Percentiles rank a stretch among this genome's conserved stretches.
These are phyloP conservation scores for Ophiodon elongatus DNA, from an alignment of 2,113 vertebrate genomes.

Conservation along the genomic window DNA sequence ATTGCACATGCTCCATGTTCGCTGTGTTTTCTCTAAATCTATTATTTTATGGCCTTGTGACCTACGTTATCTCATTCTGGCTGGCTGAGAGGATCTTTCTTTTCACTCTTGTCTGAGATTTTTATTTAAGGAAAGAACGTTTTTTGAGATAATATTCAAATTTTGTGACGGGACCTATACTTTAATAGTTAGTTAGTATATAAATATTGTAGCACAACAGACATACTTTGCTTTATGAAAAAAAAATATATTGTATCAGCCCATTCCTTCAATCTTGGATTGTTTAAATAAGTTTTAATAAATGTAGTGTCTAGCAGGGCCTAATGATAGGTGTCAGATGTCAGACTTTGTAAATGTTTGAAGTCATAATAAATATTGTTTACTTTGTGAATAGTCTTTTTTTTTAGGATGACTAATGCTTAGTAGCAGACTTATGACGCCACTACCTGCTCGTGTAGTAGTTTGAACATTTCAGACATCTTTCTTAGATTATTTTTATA, in stretches of 20 bases:
- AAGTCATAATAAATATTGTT: constrained; percentile 15
- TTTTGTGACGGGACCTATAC: too few species aligned
- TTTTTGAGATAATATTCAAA: background rate
- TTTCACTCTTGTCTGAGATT: background rate
- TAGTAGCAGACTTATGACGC: background rate
- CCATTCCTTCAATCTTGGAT: background rate
- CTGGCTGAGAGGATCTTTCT: background rate
- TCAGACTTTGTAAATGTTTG: background rate
- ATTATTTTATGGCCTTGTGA: background rate
- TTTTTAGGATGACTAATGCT: background rate
- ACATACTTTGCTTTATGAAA: background rate
- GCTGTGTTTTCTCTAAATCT: background rate
- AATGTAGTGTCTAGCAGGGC: background rate
- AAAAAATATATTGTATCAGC: too few species aligned
- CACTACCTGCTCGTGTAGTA: background rate
- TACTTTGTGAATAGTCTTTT: background rate
- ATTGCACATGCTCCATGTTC: background rate
- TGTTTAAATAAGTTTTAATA: background rate
- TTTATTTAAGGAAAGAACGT: background rate
- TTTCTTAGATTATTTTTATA: background rate
- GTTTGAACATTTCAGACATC: background rate
- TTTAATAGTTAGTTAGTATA: too few species aligned
- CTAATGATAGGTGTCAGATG: constrained; percentile 3
- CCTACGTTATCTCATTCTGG: background rate
- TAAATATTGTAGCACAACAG: background rate